Base-by-base conservation (phyloP, 2,797 vertebrate genomes). In the Epinephelus malabaricus region DNA sequence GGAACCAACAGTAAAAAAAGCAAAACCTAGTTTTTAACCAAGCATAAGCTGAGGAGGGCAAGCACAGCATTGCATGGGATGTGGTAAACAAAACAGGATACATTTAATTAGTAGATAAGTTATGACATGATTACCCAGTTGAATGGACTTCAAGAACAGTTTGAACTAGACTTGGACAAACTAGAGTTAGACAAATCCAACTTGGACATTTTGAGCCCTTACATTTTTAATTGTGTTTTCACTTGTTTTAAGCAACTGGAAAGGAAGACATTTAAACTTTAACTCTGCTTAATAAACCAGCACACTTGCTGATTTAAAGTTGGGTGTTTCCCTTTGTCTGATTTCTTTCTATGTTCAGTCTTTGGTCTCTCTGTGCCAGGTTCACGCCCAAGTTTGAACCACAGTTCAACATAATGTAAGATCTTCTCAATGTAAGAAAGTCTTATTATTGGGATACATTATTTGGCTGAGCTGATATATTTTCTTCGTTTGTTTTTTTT, bases 181-280 rank as follows among this genome's bases (percentile, higher is more conserved):
- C 30, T 34, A 34, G 30, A 7, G 30, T 34, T 34, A 34, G 6
- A 34, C 30, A 34, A 34, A 34, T 34, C 30, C 30, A 34, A 34
- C 30, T 34, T 34, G 30, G 27, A 56, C 15, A 51, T 61, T 50
- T 34, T 60, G 15, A 50, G 51, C 10, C 4, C 40, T 43, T 12
- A 43, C 2, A 43, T n/a, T 38, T 15, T 63, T 66, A 3, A 19
- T 65, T 51, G 17, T 51, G 34, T 8, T 59, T 49, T 67, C 45
- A 55, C 11, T 27, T 69, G 23, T 63, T 79, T 62, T 55, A 21
- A 68, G 18, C 18, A 21, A 21, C 6, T 61, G 18, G 30, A 34
- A 51, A 38, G 3, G 18, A 47, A 47, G 3, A 18, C 40, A 43
- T 11, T 43, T 34, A 34, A 34, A 34, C 34, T 34, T 34, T 34